phyloP scores from a whole-genome alignment of 2,797 vertebrate genomes.

The Eremophila alpestris region DNA sequence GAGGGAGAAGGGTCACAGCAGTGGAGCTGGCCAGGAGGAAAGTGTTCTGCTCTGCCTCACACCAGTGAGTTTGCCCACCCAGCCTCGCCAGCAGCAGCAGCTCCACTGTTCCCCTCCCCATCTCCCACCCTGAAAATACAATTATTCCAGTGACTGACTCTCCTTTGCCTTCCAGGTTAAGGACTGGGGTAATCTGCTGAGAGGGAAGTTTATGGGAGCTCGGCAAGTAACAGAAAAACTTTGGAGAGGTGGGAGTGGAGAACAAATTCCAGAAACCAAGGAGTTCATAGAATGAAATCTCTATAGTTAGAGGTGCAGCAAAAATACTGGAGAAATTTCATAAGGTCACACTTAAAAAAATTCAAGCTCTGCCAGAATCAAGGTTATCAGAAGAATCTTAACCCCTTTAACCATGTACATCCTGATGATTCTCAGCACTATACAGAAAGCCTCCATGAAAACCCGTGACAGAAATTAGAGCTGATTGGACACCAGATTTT shows the following conservation, averaged over 20 bases:
- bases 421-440: not conserved
- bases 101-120: not conserved
- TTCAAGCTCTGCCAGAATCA: not conserved
- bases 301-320: not conserved
- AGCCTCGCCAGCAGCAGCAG: not conserved
- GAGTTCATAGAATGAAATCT: not conserved
- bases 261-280: not conserved
- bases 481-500: not conserved
- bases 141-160: not conserved
- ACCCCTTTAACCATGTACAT: not conserved
- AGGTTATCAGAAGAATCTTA: not conserved
- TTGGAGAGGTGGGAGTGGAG: not conserved
- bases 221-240: not conserved
- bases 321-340: not conserved
- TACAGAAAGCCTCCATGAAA: not conserved
- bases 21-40: not conserved
- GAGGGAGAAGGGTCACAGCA: not conserved
- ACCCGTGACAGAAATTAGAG: not conserved
- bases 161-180: not conserved
- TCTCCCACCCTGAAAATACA: not conserved
- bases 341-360: not conserved
- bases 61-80: not conserved
- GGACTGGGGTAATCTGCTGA: not conserved
- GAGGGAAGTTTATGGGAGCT: not conserved
- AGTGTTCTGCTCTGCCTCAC: not conserved